Evolutionary conservation across 2,888 invertebrate genomes (phyloP), one percentile per base, ranked within the genome.

Genomic region (Mythimna albipuncta): DNA sequence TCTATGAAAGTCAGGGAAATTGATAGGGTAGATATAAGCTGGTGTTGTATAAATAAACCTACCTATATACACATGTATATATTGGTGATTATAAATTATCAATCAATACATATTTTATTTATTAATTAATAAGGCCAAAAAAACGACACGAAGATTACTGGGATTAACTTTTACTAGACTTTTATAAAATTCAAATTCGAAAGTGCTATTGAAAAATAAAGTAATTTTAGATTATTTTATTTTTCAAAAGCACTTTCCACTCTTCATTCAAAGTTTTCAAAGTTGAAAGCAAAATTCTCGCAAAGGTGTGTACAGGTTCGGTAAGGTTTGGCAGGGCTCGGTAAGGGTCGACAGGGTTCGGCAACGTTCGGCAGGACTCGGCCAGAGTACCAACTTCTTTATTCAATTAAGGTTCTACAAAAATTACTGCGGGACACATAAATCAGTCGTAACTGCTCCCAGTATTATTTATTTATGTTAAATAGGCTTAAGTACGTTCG

Each of bases 381-480:
- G 50, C 74, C 64, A 69, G 44, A 67, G 72, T 73, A 75, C 77
- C 85, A 89, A 92, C 91, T 92, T 92, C 89, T 93, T 92, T 93
- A 91, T 93, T 93, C 92, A 93, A 93, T 93, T 93, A 92, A 90
- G 90, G 88, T 86, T 89, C 90, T 85, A 89, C 89, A 92, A 93
- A 93, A 93, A 93, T 92, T 91, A 93, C 92, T 90, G 89, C 88
- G 84, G 90, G 85, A 57, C 85, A 86, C 88, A 93, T 93, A 92
- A 93, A 93, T 93, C 93, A 93, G 86, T 77, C 89, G 88, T 91
- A 93, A 93, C 93, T 90, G 92, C 93, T 86, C 87, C 84, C 87
- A 85, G 89, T 91, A 91, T 93, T 93, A 93, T 93, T 92, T 93
- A 93, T 93, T 93, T 93, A 93, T 93, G 92, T 90, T 91, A 93